Base-by-base conservation (phyloP, 2,113 vertebrate genomes). In the Halichoerus grypus region DNA sequence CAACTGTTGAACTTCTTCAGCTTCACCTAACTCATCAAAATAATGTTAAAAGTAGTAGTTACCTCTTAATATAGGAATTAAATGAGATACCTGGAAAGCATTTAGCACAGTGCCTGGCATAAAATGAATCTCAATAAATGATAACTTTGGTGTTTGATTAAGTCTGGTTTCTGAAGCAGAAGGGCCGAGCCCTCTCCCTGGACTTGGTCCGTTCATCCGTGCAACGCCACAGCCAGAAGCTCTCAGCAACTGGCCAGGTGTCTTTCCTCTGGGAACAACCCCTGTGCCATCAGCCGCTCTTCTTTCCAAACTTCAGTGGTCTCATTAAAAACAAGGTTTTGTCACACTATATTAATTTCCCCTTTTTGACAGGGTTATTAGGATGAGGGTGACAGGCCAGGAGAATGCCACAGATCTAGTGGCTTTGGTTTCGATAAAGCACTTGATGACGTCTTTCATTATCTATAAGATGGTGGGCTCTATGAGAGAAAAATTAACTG, bases 331-430 rank as follows among this genome's bases (percentile, higher is more conserved):
- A 79, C 53, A 51, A 80, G 59, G 53, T 95, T 93, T 80, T 57
- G 77, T 51, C 46, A 22, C 53, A 71, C 55, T 83, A 10, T 63
- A 94, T 91, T 93, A 67, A 95, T 89, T 96, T 89, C 85, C 21
- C 67, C 81, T 89, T 77, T 86, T 91, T 67, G 89, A 96, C 88
- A 96, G 63, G 24, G 55, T 87, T 97, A 90, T 94, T 94, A 94
- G 72, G 49, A 71, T 76, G 67, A 95, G 33, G 86, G 80, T 94
- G 92, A 96, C 67, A 88, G 95, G 65, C 67, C 31, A 90, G 36
- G 57, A 83, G 79, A 96, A 89, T 79, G 83, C 61, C 59, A 79
- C 28, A 89, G 53, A 86, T 36, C 81, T 0, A 26, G 39, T 63
- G 31, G 39, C 82, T 97, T 84, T 90, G 61, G 94, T 90, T 76